Evolutionary conservation across 2,113 vertebrate species (phyloP).

Genomic region (Rhinopomastus cyanomelas): DNA sequence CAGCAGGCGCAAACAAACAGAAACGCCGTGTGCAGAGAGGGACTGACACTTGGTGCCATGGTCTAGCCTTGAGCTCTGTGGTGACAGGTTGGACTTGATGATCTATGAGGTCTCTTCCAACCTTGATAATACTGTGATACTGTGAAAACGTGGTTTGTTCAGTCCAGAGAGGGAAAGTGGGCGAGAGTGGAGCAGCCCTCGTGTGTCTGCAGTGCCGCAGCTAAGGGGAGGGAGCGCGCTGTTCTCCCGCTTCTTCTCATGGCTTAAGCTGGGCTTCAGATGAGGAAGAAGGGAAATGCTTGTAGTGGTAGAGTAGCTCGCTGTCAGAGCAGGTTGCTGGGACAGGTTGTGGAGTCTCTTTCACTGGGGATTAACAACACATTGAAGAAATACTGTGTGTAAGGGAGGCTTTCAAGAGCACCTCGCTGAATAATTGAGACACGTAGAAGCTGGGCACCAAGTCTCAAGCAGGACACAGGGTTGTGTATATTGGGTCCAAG

Average conservation of each 20-base stretch:
- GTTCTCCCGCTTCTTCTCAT: neutral
- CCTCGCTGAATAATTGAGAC: neutral
- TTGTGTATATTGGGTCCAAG: neutral
- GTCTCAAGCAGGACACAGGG: neutral
- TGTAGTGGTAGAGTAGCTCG: neutral
- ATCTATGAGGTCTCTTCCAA: too few relatives aligned
- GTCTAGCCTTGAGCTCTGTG: too few relatives aligned
- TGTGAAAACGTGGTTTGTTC: neutral
- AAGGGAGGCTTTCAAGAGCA: neutral
- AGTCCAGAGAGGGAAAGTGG: neutral
- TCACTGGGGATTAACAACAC: neutral
- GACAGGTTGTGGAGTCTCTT: neutral
- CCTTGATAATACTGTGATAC: too few relatives aligned
- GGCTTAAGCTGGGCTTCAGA: neutral
- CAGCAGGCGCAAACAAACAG: neutral
- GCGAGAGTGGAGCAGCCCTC: neutral
- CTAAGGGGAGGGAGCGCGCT: neutral
- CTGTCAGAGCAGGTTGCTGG: neutral
- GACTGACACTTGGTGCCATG: too few relatives aligned
- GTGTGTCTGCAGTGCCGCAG: neutral
- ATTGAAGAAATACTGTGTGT: neutral
- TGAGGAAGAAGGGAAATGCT: neutral
- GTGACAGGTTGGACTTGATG: too few relatives aligned
- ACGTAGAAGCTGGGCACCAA: neutral
- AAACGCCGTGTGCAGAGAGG: neutral